Evolutionary conservation across 2,113 vertebrate genomes (phyloP).

Genomic region (Percopsis transmontana): DNA sequence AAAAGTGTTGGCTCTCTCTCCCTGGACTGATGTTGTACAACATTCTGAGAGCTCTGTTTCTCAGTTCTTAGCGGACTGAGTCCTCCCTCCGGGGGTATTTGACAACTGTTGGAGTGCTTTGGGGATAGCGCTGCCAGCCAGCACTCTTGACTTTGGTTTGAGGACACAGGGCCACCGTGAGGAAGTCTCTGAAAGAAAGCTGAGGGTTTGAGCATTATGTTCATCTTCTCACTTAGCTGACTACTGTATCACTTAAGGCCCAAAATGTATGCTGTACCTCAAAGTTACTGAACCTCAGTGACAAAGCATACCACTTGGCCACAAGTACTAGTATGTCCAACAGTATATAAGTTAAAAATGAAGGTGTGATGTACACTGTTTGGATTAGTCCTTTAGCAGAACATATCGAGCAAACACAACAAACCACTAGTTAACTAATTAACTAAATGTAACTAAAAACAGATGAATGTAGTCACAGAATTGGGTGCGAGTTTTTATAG

Average conservation of each 20-base stretch:
- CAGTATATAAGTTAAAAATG: no score
- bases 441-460: no score
- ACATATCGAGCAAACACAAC: no score
- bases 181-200: slow-evolving; percentile 1
- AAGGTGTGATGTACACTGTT: no score
- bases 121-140: slow-evolving; percentile 18
- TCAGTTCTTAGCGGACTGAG: slow-evolving; percentile 14
- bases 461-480: no score
- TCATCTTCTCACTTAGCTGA: not conserved
- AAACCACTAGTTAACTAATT: no score
- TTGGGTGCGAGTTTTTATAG: no score
- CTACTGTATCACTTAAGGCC: not conserved
- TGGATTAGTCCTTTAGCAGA: no score
- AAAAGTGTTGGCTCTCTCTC: not conserved
- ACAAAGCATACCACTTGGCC: not conserved
- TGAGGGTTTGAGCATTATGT: slow-evolving; percentile 5
- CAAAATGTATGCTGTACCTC: not conserved
- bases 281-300: slow-evolving; percentile 1
- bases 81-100: slow-evolving; percentile 30
- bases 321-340: not conserved
- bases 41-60: slow-evolving; percentile 18
- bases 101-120: slow-evolving; percentile 7
- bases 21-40: slow-evolving; percentile 21
- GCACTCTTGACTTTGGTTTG: slow-evolving; percentile 23
- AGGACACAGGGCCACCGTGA: slow-evolving; percentile 8